Conservation (phyloP, 2,113 vertebrate genomes). For the Micromys minutus region DNA sequence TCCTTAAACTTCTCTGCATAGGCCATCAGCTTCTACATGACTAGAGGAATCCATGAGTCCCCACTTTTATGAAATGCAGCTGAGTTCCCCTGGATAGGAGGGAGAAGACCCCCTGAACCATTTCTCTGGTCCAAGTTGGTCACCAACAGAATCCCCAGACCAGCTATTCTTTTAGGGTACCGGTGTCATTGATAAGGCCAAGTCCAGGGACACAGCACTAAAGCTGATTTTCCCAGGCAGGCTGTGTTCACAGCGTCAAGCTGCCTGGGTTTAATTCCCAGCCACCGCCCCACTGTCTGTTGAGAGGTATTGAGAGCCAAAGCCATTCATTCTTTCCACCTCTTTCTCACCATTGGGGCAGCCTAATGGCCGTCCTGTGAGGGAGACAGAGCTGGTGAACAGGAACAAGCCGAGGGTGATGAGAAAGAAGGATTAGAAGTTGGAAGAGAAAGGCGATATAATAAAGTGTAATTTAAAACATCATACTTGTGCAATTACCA, state of each 20-base stretch:
- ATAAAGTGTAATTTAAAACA: slow-evolving; percentile 43
- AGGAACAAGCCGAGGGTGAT: background rate
- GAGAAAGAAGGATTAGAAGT: slow-evolving; percentile 31
- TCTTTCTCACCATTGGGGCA: background rate
- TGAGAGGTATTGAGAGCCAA: slow-evolving; percentile 50
- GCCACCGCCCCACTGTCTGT: slow-evolving; percentile 49
- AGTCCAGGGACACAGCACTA: background rate
- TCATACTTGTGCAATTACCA: background rate
- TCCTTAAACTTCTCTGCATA: background rate
- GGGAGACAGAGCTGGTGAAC: background rate
- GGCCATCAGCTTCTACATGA: fast-evolving
- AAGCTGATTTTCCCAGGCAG: background rate
- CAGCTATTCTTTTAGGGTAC: background rate
- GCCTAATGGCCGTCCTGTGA: slow-evolving; percentile 30
- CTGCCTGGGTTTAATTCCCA: slow-evolving; percentile 52
- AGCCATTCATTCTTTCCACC: slow-evolving; percentile 59
- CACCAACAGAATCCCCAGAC: background rate
- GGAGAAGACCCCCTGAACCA: fast-evolving
- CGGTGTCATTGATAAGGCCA: background rate
- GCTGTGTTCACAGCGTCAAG: background rate
- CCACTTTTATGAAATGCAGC: fast-evolving
- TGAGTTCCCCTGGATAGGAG: background rate
- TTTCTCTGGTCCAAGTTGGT: background rate
- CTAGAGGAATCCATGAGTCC: background rate
- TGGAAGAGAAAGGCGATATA: background rate